These are phyloP conservation scores for Gouania willdenowi DNA, from an alignment of 2,797 vertebrate species.

Conservation along the genomic window DNA sequence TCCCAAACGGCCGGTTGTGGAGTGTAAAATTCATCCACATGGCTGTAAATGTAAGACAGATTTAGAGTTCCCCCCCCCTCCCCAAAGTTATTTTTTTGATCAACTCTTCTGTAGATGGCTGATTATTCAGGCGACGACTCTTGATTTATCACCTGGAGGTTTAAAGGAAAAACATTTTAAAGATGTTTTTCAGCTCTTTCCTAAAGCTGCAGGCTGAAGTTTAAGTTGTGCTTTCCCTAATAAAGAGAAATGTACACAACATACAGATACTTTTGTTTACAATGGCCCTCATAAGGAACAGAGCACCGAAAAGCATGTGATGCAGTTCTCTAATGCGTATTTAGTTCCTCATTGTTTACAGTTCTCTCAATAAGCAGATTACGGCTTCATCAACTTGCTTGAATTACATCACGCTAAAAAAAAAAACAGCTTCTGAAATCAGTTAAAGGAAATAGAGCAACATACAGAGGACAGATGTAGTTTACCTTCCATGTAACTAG, in stretches of 20 bases:
- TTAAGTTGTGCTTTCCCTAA: constrained; percentile 8
- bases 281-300: too few relatives aligned
- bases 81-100: constrained; percentile 51
- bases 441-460: background rate
- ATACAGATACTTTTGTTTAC: constrained; percentile 3
- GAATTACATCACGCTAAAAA: background rate
- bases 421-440: background rate
- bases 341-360: too few relatives aligned
- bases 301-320: too few relatives aligned
- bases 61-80: constrained; percentile 19
- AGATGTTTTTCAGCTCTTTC: too few relatives aligned
- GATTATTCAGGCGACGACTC: constrained; percentile 57
- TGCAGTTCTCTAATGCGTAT: too few relatives aligned
- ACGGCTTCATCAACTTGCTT: too few relatives aligned
- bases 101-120: constrained; percentile 35
- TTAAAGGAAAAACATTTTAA: constrained; percentile 41
- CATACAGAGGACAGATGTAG: background rate
- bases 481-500: background rate
- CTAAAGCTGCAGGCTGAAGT: too few relatives aligned
- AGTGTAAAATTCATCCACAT: too few relatives aligned
- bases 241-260: constrained; percentile 7
- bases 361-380: too few relatives aligned
- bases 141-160: constrained; percentile 44
- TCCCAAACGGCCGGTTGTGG: too few relatives aligned
- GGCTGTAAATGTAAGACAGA: too few relatives aligned